These are phyloP conservation scores for Dynastes tityus DNA, from an alignment of 2,888 invertebrate genomes.

Conservation along the genomic window DNA sequence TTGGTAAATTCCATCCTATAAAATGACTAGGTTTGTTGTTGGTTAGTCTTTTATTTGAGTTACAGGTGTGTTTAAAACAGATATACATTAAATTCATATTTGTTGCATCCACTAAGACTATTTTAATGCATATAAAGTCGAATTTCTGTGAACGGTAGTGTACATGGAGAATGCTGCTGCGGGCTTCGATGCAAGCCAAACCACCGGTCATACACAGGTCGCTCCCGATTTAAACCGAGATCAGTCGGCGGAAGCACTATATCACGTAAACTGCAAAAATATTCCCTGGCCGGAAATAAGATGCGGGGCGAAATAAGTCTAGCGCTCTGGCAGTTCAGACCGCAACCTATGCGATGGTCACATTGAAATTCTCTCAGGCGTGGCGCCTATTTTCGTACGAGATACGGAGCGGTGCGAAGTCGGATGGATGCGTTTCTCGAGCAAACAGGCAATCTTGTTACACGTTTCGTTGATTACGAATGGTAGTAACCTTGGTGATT, in stretches of 20 bases:
- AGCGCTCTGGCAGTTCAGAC: slow-evolving; percentile 22
- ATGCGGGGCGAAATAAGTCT: slow-evolving; percentile 47
- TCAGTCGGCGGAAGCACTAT: slow-evolving; percentile 56
- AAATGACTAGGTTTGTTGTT: too few relatives aligned
- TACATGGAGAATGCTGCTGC: too few relatives aligned
- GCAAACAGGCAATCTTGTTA: slow-evolving; percentile 23
- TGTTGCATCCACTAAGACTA: too few relatives aligned
- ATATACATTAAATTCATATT: too few relatives aligned
- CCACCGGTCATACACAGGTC: slow-evolving; percentile 37
- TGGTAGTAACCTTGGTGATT: slow-evolving; percentile 33
- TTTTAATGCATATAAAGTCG: too few relatives aligned
- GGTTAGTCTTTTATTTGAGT: too few relatives aligned
- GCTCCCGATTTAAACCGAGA: slow-evolving; percentile 56
- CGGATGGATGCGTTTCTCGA: slow-evolving; percentile 21
- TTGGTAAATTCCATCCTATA: too few relatives aligned
- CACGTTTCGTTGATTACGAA: neutral
- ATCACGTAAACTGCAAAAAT: slow-evolving; percentile 59
- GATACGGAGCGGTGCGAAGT: too few relatives aligned
- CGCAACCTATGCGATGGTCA: slow-evolving; percentile 42
- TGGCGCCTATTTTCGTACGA: slow-evolving; percentile 24
- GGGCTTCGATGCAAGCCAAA: too few relatives aligned
- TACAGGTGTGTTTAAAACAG: too few relatives aligned
- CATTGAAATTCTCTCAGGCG: slow-evolving; percentile 48
- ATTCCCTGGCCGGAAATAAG: slow-evolving; percentile 57
- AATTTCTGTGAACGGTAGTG: too few relatives aligned